Evolutionary conservation across 2,888 invertebrate genomes (phyloP), one percentile per base, ranked within the genome.

Genomic region (Philopedon plagiatum): DNA sequence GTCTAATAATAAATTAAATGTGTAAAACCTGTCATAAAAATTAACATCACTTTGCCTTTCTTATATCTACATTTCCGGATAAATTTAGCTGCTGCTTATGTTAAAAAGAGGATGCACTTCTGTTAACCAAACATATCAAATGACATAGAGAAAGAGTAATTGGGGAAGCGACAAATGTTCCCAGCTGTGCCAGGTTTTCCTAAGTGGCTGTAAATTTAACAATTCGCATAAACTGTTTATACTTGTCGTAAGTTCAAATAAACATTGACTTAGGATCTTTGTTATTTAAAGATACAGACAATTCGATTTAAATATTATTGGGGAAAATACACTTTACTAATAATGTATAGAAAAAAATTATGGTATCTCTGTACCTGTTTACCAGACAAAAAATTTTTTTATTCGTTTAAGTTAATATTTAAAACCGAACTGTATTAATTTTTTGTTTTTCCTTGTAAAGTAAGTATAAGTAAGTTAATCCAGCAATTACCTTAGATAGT

Each of bases 101-200:
- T 66, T 61, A 51, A 61, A 66, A 66, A 62, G 73, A 73, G 73
- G 73, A 73, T 73, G 73, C 68, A 73, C 73, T 68, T 63, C 63
- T 68, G 68, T 68, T 73, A 73, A 73, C 68, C 68, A 73, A 73
- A 73, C 73, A 73, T 64, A 41, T 73, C 69, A 61, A 41, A 63
- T 73, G 70, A 65, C 73, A 62, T 71, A 70, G 69, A 64, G 73
- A 34, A 56, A 54, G 66, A 62, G 62, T 72, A 72, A 72, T 72
- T 72, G 67, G 62, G 61, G 65, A 23, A 11, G 58, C 74, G 74
- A 62, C 74, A 74, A 71, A 74, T 74, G 74, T 19, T 49, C 41
- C 70, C 74, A 74, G 74, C 74, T 71, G 74, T 66, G 58, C 57
- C 57, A 26, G 51, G 64, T 51, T 61, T 65, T 41, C 54, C 61